These are phyloP conservation scores for Tenodera sinensis DNA, from an alignment of 2,888 invertebrate genomes.

Conservation along the genomic window DNA sequence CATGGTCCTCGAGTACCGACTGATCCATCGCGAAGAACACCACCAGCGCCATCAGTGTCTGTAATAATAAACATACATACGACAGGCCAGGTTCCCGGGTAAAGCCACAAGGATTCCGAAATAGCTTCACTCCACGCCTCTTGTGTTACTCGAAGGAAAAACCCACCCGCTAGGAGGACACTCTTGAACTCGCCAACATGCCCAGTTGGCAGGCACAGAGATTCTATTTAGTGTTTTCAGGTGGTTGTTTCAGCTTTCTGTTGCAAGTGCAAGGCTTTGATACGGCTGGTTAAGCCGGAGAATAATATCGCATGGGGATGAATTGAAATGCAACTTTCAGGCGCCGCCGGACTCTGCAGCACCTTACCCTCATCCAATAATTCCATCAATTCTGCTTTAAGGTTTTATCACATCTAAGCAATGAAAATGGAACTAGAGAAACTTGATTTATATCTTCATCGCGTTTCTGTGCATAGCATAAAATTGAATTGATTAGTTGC, in stretches of 20 bases:
- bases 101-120: slow-evolving; percentile 20
- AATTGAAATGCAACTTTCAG: no score
- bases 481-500: no score
- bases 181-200: slow-evolving; percentile 1
- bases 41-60: not conserved
- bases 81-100: slow-evolving; percentile 12
- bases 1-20: slow-evolving; percentile 18
- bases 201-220: slow-evolving; percentile 20
- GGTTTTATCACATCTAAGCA: no score
- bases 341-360: no score
- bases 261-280: not conserved
- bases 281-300: not conserved
- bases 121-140: slow-evolving; percentile 11
- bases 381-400: no score
- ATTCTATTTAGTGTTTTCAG: slow-evolving; percentile 13
- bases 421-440: no score
- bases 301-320: no score
- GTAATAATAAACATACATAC: slow-evolving; percentile 2
- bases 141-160: slow-evolving; percentile 11
- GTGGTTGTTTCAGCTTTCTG: slow-evolving; percentile 8
- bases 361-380: no score
- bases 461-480: no score
- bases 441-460: no score
- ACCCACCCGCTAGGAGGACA: not conserved
- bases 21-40: not conserved